These are phyloP conservation scores for Hippocampus kuda DNA, from an alignment of 2,797 vertebrate genomes.

Conservation along the genomic window DNA sequence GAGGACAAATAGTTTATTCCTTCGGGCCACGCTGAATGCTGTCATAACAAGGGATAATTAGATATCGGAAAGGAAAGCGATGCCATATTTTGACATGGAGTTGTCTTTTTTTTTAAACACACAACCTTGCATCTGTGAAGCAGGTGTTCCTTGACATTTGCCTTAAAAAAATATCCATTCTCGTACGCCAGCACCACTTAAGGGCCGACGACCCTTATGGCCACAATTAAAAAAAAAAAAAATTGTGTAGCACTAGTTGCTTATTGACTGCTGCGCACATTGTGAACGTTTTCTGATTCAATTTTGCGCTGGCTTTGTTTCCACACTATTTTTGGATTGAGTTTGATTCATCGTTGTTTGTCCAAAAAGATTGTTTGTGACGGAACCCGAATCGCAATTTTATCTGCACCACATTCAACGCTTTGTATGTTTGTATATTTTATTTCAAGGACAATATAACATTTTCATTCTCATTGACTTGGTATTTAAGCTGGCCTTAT, in stretches of 20 bases:
- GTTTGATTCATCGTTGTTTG: neutral
- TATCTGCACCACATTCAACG: no score
- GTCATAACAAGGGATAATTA: constrained; percentile 52
- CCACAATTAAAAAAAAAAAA: constrained; percentile 39
- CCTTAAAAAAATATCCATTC: constrained; percentile 38
- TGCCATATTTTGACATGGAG: constrained; percentile 27
- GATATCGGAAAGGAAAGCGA: constrained; percentile 43
- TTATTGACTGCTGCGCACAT: constrained; percentile 1
- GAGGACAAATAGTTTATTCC: constrained; percentile 24
- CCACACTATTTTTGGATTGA: no score
- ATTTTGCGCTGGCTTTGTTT: no score
- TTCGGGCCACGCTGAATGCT: constrained; percentile 10
- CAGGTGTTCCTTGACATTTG: constrained; percentile 55
- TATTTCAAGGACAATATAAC: no score
- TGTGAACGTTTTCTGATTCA: no score
- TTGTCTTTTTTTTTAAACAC: constrained; percentile 25
- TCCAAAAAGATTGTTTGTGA: neutral
- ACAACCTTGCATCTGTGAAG: constrained; percentile 43
- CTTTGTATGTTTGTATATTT: no score
- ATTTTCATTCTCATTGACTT: no score
- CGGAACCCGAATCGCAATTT: no score
- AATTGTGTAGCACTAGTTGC: constrained; percentile 36
- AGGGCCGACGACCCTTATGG: constrained; percentile 36
- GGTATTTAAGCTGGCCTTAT: no score
- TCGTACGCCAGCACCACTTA: constrained; percentile 27